Conservation (phyloP, 1,140 invertebrate species). For the Scaptomyza pallida region DNA sequence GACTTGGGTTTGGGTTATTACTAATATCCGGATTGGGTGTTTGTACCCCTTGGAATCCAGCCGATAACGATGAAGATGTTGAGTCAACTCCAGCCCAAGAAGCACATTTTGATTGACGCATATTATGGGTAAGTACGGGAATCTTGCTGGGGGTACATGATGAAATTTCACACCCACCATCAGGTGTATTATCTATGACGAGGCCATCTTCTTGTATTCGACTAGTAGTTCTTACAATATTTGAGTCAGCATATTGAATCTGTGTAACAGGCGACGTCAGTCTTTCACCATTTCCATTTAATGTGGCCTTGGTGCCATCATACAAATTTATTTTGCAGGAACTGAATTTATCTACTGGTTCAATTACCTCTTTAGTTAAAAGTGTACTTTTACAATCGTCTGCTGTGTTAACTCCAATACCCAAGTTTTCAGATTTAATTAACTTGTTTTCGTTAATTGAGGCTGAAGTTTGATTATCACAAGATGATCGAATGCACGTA, state of each 20-base stretch:
- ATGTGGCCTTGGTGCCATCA: conserved; percentile 4
- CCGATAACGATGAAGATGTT: conserved; percentile 9
- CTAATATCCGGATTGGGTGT: conserved; percentile 21
- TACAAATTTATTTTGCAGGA: not conserved
- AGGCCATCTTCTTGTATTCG: conserved; percentile 33
- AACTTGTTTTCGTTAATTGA: conserved; percentile 24
- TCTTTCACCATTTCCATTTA: conserved; percentile 39
- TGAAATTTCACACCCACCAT: conserved; percentile 37
- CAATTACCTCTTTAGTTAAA: conserved; percentile 22
- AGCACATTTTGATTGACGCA: conserved; percentile 85
- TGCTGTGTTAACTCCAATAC: conserved; percentile 13
- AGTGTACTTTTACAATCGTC: conserved; percentile 12
- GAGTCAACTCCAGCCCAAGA: conserved; percentile 85
- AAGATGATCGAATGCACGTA: not conserved
- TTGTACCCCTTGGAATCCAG: not conserved
- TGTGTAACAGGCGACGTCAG: conserved; percentile 49
- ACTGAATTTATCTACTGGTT: conserved; percentile 7
- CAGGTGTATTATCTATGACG: conserved; percentile 2
- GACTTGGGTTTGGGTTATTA: conserved; percentile 21
- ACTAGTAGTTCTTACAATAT: not conserved
- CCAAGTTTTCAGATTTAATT: conserved; percentile 52
- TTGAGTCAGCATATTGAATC: conserved; percentile 32
- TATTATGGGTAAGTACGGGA: conserved; percentile 63
- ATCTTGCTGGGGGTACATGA: conserved; percentile 69
- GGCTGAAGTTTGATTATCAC: conserved; percentile 5